Evolutionary conservation across 2,888 invertebrate species (phyloP).

Genomic region (Metalampra italica): DNA sequence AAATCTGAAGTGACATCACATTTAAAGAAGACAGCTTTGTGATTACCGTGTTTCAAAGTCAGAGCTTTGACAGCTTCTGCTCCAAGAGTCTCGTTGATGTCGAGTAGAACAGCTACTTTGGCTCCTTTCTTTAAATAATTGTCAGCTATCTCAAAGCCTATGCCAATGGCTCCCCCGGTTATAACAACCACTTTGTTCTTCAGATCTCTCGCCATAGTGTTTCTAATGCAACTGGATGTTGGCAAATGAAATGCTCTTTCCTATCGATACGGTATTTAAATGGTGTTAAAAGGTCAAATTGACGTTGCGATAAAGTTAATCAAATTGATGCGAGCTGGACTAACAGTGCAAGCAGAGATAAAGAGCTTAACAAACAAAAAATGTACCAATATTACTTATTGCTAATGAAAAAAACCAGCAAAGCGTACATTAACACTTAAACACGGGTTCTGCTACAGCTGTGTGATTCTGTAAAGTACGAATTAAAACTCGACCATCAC

Average conservation of each 20-base stretch:
- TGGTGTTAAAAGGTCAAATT: not conserved
- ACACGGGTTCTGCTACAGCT: no score
- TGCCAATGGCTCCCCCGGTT: slow-evolving; percentile 71
- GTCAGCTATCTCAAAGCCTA: slow-evolving; percentile 62
- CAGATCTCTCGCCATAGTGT: slow-evolving; percentile 19
- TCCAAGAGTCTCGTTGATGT: slow-evolving; percentile 44
- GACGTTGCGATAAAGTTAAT: not conserved
- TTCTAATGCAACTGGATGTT: not conserved
- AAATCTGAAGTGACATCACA: slow-evolving; percentile 73
- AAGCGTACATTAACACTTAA: no score
- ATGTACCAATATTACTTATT: not conserved
- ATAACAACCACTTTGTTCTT: slow-evolving; percentile 31
- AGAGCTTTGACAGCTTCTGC: slow-evolving; percentile 54
- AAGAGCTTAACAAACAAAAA: not conserved
- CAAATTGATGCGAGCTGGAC: no score
- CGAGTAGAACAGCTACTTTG: slow-evolving; percentile 33
- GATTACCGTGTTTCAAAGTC: slow-evolving; percentile 58
- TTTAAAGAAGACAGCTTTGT: slow-evolving; percentile 62
- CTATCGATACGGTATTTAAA: not conserved
- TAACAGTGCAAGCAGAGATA: not conserved
- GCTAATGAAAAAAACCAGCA: not conserved
- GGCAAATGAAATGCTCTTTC: not conserved
- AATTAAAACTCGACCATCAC: no score
- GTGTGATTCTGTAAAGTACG: no score
- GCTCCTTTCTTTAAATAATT: slow-evolving; percentile 60